Conservation (phyloP, 64 coral and sea anemone genomes). For the Catalaphyllia jardinei region DNA sequence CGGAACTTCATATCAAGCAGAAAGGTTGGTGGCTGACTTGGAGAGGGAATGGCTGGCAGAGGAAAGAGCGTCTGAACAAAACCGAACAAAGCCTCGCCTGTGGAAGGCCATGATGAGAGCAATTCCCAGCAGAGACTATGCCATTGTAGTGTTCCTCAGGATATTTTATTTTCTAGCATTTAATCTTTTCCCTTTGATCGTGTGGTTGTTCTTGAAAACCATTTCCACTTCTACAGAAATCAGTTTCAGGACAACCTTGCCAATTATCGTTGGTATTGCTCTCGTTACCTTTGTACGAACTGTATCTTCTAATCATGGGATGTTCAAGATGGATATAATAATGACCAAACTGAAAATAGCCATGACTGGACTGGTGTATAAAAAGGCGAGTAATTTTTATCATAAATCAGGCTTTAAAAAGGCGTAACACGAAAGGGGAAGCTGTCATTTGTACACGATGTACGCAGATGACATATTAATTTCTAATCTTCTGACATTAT, state of each 20-base stretch:
- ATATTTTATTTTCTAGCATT: not conserved
- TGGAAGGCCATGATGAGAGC: conserved; percentile 24
- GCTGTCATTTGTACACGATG: no score
- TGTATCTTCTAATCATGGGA: not conserved
- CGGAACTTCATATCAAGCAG: not conserved
- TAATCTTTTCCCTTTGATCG: not conserved
- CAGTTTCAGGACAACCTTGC: not conserved
- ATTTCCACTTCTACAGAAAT: not conserved
- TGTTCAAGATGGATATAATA: not conserved
- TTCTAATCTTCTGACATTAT: no score
- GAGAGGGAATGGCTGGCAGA: conserved; percentile 16
- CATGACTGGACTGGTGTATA: conserved; percentile 12
- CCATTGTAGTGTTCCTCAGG: not conserved
- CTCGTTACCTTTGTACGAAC: not conserved
- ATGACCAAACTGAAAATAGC: conserved; percentile 5
- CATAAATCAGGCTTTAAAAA: no score
- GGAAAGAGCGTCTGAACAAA: no score
- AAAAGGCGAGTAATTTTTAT: no score
- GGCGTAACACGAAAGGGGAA: no score
- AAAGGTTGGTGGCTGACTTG: not conserved
- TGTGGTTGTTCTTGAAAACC: conserved; percentile 20
- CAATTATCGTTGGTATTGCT: conserved; percentile 4
- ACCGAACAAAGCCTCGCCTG: not conserved
- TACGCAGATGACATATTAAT: no score
- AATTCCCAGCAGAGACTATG: not conserved